Percentiles rank a stretch among this genome's conserved stretches.
Evolutionary conservation across 2,888 invertebrate species (phyloP).

Genomic region (Latrodectus elegans): DNA sequence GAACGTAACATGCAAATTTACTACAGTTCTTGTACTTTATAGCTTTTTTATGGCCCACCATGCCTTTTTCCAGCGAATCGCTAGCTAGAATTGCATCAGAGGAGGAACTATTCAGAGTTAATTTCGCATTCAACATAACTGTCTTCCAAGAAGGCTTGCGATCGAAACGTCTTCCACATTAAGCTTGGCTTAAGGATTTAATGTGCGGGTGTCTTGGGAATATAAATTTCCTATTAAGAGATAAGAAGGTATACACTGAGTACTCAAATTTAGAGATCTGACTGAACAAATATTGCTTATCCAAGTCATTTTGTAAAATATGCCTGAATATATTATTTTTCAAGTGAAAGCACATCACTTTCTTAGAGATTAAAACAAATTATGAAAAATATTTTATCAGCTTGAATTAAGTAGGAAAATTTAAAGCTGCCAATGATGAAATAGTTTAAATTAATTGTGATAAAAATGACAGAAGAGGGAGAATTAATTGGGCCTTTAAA

Average conservation of each 20-base stretch:
- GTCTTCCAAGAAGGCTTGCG: conserved; percentile 6
- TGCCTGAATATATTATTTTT: too few species aligned
- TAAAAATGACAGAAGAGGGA: too few species aligned
- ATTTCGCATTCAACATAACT: conserved; percentile 57
- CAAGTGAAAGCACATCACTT: too few species aligned
- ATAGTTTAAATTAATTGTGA: too few species aligned
- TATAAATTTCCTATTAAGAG: conserved; percentile 31
- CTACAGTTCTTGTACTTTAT: conserved; percentile 44
- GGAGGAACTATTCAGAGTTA: conserved; percentile 36
- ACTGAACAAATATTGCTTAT: too few species aligned
- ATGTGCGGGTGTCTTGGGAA: conserved; percentile 4
- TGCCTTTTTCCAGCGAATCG: conserved; percentile 40
- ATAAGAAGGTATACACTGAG: conserved; percentile 10
- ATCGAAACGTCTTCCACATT: background rate
- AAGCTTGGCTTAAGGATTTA: background rate
- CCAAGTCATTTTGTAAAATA: too few species aligned
- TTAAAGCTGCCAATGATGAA: too few species aligned
- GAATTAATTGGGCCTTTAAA: too few species aligned
- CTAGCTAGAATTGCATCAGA: conserved; percentile 22
- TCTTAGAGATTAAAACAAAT: too few species aligned
- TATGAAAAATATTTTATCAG: too few species aligned
- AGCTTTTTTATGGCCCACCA: conserved; percentile 42
- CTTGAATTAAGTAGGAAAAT: too few species aligned
- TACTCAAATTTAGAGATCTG: too few species aligned
- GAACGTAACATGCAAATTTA: conserved; percentile 59